Base-by-base conservation (phyloP, 2,113 vertebrate genomes). In the Equus quagga region DNA sequence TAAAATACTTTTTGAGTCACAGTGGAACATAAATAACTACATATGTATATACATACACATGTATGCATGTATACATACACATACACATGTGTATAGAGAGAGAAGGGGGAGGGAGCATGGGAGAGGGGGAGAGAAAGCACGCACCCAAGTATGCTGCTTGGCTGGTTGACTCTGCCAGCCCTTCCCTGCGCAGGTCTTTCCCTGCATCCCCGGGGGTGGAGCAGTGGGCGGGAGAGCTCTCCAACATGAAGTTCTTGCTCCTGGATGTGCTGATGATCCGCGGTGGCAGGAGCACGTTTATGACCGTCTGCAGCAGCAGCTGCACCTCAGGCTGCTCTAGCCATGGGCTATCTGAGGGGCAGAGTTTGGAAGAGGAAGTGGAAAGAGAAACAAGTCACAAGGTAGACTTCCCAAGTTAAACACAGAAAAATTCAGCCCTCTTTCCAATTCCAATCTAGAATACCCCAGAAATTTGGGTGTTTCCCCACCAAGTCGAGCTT, bases 191-290 rank as follows among this genome's bases (percentile, higher is more conserved):
- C 96, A 99, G 96, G 93, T 99, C 99, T 98, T 99, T 99, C 60
- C 99, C 99, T 0, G 99, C 98, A 62, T 99, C 99, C 6, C 99
- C 99, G 0, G 99, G 99, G 0, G 99, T 99, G 97, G 99, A 99
- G 98, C 99, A 99, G 98, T 99, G 99, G 28, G 99, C 99, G 0
- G 99, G 99, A 1, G 99, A 99, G 8, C 99, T 99, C 87, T 99
- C 99, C 98, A 99, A 95, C 99, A 99, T 99, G 78, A 99, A 99
- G 97, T 99, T 99, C 98, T 99, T 99, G 98, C 99, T 99, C 97
- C 99, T 99, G 69, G 99, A 99, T 0, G 99, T 99, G 98, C 99
- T 99, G 98, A 99, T 99, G 98, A 99, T 99, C 49, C 99, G 99
- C 2, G 99, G 99, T 0, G 99, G 99, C 96, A 99, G 99, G 9